Evolutionary conservation across 1,140 invertebrate genomes (phyloP), one percentile per base, ranked within the genome.

Genomic region (Ceratosolen solmsi): DNA sequence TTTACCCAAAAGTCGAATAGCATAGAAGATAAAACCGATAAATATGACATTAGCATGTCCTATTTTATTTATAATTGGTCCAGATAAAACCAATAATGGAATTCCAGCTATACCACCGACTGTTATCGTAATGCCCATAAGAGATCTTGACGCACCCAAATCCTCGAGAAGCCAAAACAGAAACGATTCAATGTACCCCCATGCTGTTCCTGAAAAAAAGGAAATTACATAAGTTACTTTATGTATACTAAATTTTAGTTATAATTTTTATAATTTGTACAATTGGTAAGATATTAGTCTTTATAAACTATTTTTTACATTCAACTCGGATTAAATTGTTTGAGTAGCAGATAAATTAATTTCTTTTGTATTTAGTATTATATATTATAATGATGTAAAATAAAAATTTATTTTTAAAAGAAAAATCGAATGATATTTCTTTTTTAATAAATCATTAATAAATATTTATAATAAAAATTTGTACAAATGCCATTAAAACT

Each of bases 161-260:
- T 96, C 96, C 89, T 96, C 94, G 13, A 97, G 93, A 80, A 96
- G 93, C 96, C 96, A 97, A 89, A 97, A 97, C 5, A 97, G 91
- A 89, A 97, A 98, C 79, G 94, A 96, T 89, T 97, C 96, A 58
- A 97, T 94, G 88, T 96, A 96, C 11, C 96, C 96, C 95, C 95
- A 97, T 17, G 94, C 94, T 0, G 93, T 94, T 13, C 96, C 96
- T 96, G 89, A 30, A 56, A 41, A 36, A 33, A 65, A 36, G n/a
- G 56, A 1, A 25, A 7, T 60, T 60, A 60, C 22, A 25, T 72
- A 25, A 46, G 20, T 72, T 72, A 72, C 30, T 72, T 30, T 17
- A 51, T 5, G n/a, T 49, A 51, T 17, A 60, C n/a, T 2, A 7
- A 60, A 51, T 9, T 51, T n/a, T n/a, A n/a, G n/a, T n/a, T n/a